Evolutionary conservation across 2,888 invertebrate species (phyloP).

Genomic region (Phanerotoma sp.): DNA sequence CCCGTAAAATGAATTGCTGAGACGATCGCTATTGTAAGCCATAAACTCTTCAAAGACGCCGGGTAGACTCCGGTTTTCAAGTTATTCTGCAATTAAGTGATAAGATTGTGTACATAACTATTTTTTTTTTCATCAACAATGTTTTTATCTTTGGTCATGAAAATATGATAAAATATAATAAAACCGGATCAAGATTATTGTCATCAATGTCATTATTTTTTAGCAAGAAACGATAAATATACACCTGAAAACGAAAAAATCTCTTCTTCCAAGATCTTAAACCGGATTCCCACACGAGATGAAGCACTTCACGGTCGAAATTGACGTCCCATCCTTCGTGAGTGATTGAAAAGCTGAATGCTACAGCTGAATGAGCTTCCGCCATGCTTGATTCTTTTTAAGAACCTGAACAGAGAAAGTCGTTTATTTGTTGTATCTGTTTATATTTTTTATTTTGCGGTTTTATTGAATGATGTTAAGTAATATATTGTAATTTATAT

Average conservation of each 20-base stretch:
- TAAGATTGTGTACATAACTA: too few relatives aligned
- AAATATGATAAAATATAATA: not conserved
- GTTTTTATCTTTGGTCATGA: not conserved
- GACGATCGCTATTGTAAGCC: constrained; percentile 78
- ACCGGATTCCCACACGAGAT: constrained; percentile 94
- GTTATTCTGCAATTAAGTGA: constrained; percentile 73
- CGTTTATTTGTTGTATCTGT: too few relatives aligned
- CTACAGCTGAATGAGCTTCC: constrained; percentile 97
- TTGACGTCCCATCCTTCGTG: constrained; percentile 99
- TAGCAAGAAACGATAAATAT: constrained; percentile 43
- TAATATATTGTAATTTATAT: too few relatives aligned
- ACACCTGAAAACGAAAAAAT: constrained; percentile 85
- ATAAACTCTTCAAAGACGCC: constrained; percentile 86
- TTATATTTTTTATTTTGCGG: not conserved
- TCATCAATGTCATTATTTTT: not conserved
- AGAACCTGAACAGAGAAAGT: constrained; percentile 6
- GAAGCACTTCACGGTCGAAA: constrained; percentile 94
- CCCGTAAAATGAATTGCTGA: constrained; percentile 79
- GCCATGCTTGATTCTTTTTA: constrained; percentile 69
- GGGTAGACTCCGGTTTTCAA: constrained; percentile 95
- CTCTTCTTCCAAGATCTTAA: constrained; percentile 95
- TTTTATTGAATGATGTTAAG: too few relatives aligned
- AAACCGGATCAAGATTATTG: not conserved
- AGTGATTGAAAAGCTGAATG: constrained; percentile 95
- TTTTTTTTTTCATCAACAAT: too few relatives aligned